phyloP scores from a whole-genome alignment of 2,113 vertebrate species.

The Pavo muticus region DNA sequence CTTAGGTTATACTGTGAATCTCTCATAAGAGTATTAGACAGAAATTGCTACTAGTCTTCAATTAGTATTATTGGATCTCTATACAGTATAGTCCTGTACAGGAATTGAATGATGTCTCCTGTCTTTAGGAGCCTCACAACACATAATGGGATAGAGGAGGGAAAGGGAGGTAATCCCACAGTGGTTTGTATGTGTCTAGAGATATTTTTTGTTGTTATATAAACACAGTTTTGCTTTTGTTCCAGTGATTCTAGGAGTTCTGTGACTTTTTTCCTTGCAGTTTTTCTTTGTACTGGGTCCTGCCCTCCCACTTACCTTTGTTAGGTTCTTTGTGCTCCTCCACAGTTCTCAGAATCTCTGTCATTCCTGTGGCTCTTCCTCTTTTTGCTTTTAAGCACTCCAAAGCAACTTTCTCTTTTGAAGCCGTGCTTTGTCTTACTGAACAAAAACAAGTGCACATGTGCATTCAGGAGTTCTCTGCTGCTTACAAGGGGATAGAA shows the following conservation, averaged over 20 bases:
- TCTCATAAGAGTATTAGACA: not conserved
- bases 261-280: not conserved
- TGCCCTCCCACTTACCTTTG: not conserved
- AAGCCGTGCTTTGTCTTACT: not conserved
- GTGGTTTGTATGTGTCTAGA: not conserved
- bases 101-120: not conserved
- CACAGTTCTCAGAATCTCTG: not conserved
- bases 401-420: not conserved
- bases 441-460: not conserved
- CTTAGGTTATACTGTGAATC: not conserved
- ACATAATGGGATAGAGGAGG: not conserved
- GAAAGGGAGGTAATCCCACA: not conserved
- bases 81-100: not conserved
- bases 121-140: not conserved
- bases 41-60: not conserved
- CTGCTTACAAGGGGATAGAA: not conserved
- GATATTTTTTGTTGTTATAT: not conserved
- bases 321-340: not conserved
- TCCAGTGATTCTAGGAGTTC: not conserved
- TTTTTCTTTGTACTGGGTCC: not conserved
- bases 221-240: not conserved
- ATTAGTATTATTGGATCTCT: not conserved
- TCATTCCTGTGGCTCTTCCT: not conserved
- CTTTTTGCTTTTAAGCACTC: not conserved
- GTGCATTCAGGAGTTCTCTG: not conserved